Base-by-base conservation (phyloP, 2,113 vertebrate species). In the Sisor rabdophorus region DNA sequence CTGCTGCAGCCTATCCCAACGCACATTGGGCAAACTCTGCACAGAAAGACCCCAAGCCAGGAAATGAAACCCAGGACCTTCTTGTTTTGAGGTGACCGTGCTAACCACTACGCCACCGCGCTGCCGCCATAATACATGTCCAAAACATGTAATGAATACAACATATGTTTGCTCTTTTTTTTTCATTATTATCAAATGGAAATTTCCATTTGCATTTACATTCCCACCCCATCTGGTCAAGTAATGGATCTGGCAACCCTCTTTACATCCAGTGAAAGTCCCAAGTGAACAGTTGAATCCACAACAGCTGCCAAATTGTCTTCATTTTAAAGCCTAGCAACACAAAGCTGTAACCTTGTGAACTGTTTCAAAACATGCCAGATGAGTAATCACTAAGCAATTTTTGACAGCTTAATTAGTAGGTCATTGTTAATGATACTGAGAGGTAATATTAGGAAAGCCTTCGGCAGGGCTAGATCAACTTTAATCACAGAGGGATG, bases 241-340 rank as follows among this genome's bases (percentile, higher is more conserved):
- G 61, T 44, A 44, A 12, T 32, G 63, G 54, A 60, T 59, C 55
- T 70, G 54, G 75, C 75, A 68, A 50, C 60, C 63, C 36, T 26
- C 70, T 50, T 71, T 72, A 68, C 55, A 50, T 60, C 65, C n/a
- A n/a, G 52, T 47, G 3, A 10, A 53, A 75, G 60, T 72, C 86
- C 84, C 84, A 40, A 73, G 81, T 85, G 84, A 83, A 83, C 82
- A 72, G 71, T 78, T 55, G 79, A 86, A 87, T 80, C 78, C 69
- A 85, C 76, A 54, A 65, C 84, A 83, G 80, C 83, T 90, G 88
- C 89, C 88, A 89, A 81, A 84, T 70, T 84, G 79, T 84, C 54
- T 83, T 82, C 47, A 81, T 87, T 89, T 87, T 88, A 87, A 87
- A 85, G 84, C 13, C 55, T 52, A 68, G 36, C 53, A 80, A 78